These are phyloP conservation scores for Drosophila meridionalis DNA, from an alignment of 2,888 invertebrate genomes.

Conservation along the genomic window DNA sequence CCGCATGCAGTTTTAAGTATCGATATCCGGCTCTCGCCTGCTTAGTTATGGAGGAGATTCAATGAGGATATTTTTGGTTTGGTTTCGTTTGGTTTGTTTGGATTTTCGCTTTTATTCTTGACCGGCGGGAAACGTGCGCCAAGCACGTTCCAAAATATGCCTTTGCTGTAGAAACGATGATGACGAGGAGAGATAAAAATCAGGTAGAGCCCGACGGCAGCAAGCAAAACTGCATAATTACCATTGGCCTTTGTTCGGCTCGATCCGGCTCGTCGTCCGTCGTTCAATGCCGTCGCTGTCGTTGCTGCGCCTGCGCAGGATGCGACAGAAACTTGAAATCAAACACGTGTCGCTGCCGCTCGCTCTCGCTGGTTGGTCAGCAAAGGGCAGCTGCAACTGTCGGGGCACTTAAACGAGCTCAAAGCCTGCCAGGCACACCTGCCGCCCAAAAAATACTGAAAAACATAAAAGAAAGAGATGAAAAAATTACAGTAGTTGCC, in stretches of 20 bases:
- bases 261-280: neutral
- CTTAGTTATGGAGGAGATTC: slow-evolving; percentile 37
- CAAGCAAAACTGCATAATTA: slow-evolving; percentile 65
- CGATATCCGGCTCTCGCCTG: slow-evolving; percentile 64
- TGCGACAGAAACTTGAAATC: slow-evolving; percentile 74
- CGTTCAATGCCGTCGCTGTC: too few species aligned
- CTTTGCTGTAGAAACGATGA: slow-evolving; percentile 58
- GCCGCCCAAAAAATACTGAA: slow-evolving; percentile 58
- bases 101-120: slow-evolving; percentile 13
- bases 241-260: slow-evolving; percentile 45
- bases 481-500: slow-evolving; percentile 57
- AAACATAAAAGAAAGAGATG: neutral
- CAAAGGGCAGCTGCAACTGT: slow-evolving; percentile 57
- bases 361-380: slow-evolving; percentile 66
- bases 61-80: slow-evolving; percentile 21
- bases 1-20: slow-evolving; percentile 63
- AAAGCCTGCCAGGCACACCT: slow-evolving; percentile 53
- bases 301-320: slow-evolving; percentile 66
- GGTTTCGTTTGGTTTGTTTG: neutral
- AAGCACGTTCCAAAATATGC: slow-evolving; percentile 75
- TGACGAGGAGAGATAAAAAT: slow-evolving; percentile 60
- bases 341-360: slow-evolving; percentile 71
- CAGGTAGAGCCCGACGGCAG: slow-evolving; percentile 58
- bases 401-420: slow-evolving; percentile 35
- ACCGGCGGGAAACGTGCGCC: slow-evolving; percentile 62